Evolutionary conservation across 1,140 invertebrate genomes (phyloP), one percentile per base, ranked within the genome.

Genomic region (Lepidostoma basale): DNA sequence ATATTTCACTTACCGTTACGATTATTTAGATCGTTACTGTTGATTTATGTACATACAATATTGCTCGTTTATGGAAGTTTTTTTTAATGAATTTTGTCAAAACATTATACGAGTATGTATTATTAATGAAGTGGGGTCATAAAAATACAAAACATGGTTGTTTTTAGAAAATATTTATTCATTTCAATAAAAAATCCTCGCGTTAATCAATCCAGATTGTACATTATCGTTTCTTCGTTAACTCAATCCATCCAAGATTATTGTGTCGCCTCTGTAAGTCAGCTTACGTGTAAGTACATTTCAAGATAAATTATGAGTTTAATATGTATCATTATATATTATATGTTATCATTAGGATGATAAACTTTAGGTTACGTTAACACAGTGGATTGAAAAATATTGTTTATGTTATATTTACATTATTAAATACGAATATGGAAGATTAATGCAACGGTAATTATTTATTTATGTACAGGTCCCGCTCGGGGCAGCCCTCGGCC

Each of bases 161-260:
- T 70, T 45, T 56, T 70, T 70, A 66, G 62, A 70, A 70, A 70
- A 70, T 70, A 70, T 65, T 60, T 44, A 66, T 70, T 70, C 67
- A 66, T 66, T 70, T 70, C 62, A 39, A 66, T 70, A 66, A 70
- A 70, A 70, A 70, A 70, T 66, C n/a, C 68, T 70, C 60, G 54
- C 63, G 59, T 52, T 66, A 42, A 70, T 62, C 63, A 66, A 67
- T 70, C 45, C 62, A 65, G n/a, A 60, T 59, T 68, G n/a, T n/a
- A n/a, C n/a, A n/a, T n/a, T n/a, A n/a, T n/a, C n/a, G 33, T 64
- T 25, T 8, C 59, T 28, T 58, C 30, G 22, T 58, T 30, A 52
- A 52, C 25, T 16, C 26, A 33, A 30, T 33, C 9, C 14, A 30
- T 23, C 25, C 45, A 49, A 49, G 3, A 23, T 49, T 4, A 22